These are phyloP conservation scores for Bradypus variegatus DNA, from an alignment of 2,797 vertebrate genomes.

Conservation along the genomic window DNA sequence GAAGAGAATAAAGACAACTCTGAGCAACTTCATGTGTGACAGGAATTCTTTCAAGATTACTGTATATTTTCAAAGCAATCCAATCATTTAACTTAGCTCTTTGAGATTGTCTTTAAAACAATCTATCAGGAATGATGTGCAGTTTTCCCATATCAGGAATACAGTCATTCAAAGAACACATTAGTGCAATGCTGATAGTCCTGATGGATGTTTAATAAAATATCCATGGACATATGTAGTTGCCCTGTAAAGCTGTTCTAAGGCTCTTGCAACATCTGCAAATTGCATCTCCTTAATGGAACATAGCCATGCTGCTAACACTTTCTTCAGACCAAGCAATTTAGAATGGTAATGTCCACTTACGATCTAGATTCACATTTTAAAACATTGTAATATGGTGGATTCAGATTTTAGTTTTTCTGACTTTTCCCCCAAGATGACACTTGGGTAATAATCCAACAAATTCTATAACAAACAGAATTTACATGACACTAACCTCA, in stretches of 20 bases:
- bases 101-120: constrained; percentile 47
- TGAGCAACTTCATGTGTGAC: constrained; percentile 43
- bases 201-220: constrained; percentile 42
- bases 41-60: constrained; percentile 45
- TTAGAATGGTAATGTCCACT: constrained; percentile 76
- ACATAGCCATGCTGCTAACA: constrained; percentile 51
- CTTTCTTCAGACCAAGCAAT: constrained; percentile 69
- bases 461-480: constrained; percentile 40
- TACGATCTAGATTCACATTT: constrained; percentile 76
- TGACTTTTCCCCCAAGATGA: constrained; percentile 41
- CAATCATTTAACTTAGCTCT: constrained; percentile 30
- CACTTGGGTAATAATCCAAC: constrained; percentile 36
- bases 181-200: constrained; percentile 62
- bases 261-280: constrained; percentile 59
- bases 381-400: constrained; percentile 41
- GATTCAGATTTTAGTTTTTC: constrained; percentile 46
- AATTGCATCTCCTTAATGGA: constrained; percentile 64
- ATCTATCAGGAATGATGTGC: constrained; percentile 41
- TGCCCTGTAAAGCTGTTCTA: constrained; percentile 51
- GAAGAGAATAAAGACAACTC: constrained; percentile 59
- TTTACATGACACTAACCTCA: constrained; percentile 40
- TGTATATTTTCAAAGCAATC: constrained; percentile 35
- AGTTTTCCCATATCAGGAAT: constrained; percentile 50
- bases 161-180: constrained; percentile 40
- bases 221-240: constrained; percentile 43